These are phyloP conservation scores for Tuberolachnus salignus DNA, from an alignment of 2,888 invertebrate species.

Conservation along the genomic window DNA sequence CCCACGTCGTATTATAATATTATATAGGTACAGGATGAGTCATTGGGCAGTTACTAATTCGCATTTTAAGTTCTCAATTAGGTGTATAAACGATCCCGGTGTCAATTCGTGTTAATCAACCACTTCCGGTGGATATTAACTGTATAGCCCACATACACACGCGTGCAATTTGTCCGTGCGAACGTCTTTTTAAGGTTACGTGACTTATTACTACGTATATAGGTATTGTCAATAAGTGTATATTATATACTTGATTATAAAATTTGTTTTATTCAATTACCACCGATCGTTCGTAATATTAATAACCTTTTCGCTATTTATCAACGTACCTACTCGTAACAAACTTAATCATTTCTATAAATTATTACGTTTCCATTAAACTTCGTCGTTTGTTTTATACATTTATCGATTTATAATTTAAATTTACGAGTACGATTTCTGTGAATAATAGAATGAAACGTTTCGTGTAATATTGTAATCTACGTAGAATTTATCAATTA, in stretches of 20 bases:
- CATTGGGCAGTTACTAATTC: slow-evolving; percentile 26
- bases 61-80: slow-evolving; percentile 27
- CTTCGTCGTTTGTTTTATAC: too few species aligned
- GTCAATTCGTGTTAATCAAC: slow-evolving; percentile 44
- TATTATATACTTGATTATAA: too few species aligned
- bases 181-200: slow-evolving; percentile 18
- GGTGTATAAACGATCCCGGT: slow-evolving; percentile 13
- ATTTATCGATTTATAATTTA: too few species aligned
- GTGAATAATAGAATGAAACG: too few species aligned
- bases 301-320: too few species aligned
- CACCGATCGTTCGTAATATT: too few species aligned
- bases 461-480: too few species aligned
- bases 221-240: background rate
- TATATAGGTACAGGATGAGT: slow-evolving; percentile 10
- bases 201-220: slow-evolving; percentile 9
- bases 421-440: too few species aligned
- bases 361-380: background rate
- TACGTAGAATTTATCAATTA: too few species aligned
- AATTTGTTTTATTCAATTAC: too few species aligned
- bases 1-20: background rate
- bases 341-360: background rate
- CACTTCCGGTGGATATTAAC: slow-evolving; percentile 42
- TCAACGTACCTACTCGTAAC: too few species aligned
- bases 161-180: background rate
- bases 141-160: slow-evolving; percentile 19